Evolutionary conservation across 2,888 invertebrate species (phyloP).

Genomic region (Cenopis cana): DNA sequence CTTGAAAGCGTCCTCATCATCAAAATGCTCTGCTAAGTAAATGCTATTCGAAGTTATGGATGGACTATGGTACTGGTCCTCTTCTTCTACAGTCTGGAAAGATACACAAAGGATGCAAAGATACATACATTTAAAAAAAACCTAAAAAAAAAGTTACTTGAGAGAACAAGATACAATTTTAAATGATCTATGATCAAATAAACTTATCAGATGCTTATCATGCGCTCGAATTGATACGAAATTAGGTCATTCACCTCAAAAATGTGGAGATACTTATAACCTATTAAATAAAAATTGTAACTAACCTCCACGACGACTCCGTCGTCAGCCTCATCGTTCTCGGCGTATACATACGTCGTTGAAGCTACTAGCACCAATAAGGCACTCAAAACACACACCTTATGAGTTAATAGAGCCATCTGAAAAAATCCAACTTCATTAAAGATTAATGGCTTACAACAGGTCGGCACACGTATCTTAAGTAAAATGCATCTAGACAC

Average conservation of each 20-base stretch:
- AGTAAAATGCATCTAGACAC: constrained; percentile 16
- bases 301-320: constrained; percentile 78
- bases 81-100: constrained; percentile 64
- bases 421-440: constrained; percentile 55
- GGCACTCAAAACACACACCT: constrained; percentile 61
- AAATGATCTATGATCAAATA: constrained; percentile 23
- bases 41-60: constrained; percentile 85
- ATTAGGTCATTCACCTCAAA: constrained; percentile 55
- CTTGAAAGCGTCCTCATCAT: constrained; percentile 89
- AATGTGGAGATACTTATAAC: constrained; percentile 26
- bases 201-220: constrained; percentile 26
- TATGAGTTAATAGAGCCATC: constrained; percentile 73
- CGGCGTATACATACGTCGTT: constrained; percentile 55
- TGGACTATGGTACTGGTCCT: constrained; percentile 89
- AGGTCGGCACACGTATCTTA: constrained; percentile 16
- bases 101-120: constrained; percentile 5
- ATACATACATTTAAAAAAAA: not conserved
- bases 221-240: constrained; percentile 44
- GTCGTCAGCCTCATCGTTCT: constrained; percentile 64
- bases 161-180: not conserved
- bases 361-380: constrained; percentile 64
- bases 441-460: constrained; percentile 24
- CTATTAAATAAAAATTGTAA: constrained; percentile 42
- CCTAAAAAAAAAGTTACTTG: not conserved
- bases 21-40: constrained; percentile 95